Percentiles rank a stretch among this genome's conserved stretches.
These are phyloP conservation scores for Camponotus floridanus DNA, from an alignment of 1,140 invertebrate genomes.

Conservation along the genomic window DNA sequence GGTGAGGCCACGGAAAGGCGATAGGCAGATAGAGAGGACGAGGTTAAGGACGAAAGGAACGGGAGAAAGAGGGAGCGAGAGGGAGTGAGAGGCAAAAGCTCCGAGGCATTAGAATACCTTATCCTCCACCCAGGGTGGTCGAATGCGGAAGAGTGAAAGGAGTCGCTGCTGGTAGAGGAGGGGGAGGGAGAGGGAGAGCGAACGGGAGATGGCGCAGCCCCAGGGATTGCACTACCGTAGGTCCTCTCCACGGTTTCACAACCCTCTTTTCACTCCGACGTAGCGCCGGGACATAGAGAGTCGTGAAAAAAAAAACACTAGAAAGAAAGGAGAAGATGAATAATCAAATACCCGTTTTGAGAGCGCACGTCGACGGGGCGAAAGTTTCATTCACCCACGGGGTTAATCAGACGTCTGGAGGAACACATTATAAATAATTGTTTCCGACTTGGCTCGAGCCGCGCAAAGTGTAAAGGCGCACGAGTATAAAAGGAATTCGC, in stretches of 20 bases:
- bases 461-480: slow-evolving; percentile 24
- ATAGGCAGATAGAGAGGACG: slow-evolving; percentile 13
- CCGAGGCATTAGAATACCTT: slow-evolving; percentile 80
- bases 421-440: slow-evolving; percentile 69
- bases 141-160: slow-evolving; percentile 76
- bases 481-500: slow-evolving; percentile 23
- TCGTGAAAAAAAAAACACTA: slow-evolving; percentile 43
- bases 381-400: slow-evolving; percentile 57
- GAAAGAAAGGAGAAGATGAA: slow-evolving; percentile 66
- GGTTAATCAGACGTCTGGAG: slow-evolving; percentile 64
- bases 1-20: slow-evolving; percentile 42
- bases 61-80: slow-evolving; percentile 15
- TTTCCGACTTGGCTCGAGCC: slow-evolving; percentile 53
- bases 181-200: slow-evolving; percentile 21
- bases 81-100: slow-evolving; percentile 63
- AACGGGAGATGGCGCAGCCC: slow-evolving; percentile 69
- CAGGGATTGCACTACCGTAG: slow-evolving; percentile 73
- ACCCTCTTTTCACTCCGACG: slow-evolving; percentile 73
- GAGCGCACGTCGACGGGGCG: slow-evolving; percentile 33
- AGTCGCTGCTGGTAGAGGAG: slow-evolving; percentile 58
- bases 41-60: slow-evolving; percentile 54
- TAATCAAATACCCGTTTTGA: slow-evolving; percentile 71
- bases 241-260: slow-evolving; percentile 66
- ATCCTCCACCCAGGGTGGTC: slow-evolving; percentile 70
- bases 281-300: slow-evolving; percentile 18